Base-by-base conservation (phyloP, 2,113 vertebrate species). In the Sinosuthora webbiana region DNA sequence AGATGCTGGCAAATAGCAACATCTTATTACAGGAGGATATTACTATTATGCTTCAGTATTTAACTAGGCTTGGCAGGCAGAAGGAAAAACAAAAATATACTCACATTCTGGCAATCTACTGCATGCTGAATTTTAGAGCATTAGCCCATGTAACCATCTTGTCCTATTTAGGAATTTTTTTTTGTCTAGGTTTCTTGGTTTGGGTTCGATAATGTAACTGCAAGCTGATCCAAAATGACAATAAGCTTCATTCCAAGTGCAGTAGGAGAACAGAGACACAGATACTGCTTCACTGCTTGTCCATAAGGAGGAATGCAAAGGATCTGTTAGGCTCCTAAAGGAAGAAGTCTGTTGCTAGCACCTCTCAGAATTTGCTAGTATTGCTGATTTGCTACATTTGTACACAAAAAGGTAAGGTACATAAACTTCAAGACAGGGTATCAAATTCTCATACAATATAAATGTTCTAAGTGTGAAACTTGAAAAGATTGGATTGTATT, bases 151-250 rank as follows among this genome's bases (percentile, higher is more conserved):
- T 39, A 94, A 89, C 64, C 25, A 44, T 83, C 44, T 83, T 97
- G 85, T 86, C 97, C 97, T 98, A 95, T 97, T 98, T 97, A 96
- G 97, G 97, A 97, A 93, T 27, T 15, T 70, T 33, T 77, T 92
- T 95, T 84, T 47, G 35, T 81, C 71, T 95, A 90, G 80, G 76
- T 87, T 96, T 92, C 89, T 95, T 86, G 52, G 53, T 89, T 95
- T 94, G 92, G 31, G 55, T 92, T 76, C 1, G 0, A 90, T 83
- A 89, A 76, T 19, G 19, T 83, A 90, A 67, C 37, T 90, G 47
- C 52, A 71, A 67, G 42, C 52, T 94, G 71, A 93, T 92, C 33
- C 84, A 80, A 83, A 95, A 56, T 45, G 87, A 85, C 81, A 93
- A 21, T 28, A 84, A 79, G 21, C 50, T 80, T 77, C 18, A 15